Conservation (phyloP, 1,140 invertebrate genomes). For the Whitmania pigra region DNA sequence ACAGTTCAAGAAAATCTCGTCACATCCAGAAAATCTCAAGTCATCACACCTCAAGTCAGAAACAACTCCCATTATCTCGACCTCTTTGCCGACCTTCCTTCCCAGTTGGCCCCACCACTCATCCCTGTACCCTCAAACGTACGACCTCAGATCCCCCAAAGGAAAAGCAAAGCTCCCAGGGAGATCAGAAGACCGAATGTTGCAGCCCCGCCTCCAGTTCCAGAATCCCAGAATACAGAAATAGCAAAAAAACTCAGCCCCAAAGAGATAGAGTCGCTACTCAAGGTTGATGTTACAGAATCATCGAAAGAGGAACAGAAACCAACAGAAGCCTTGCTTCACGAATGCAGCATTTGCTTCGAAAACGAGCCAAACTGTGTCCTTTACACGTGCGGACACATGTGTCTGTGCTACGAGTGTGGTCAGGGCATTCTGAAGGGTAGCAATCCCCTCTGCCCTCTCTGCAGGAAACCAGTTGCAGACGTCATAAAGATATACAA, state of each 20-base stretch:
- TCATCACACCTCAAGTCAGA: no score
- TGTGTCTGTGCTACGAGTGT: constrained; percentile 97
- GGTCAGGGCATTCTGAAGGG: constrained; percentile 81
- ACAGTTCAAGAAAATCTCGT: background rate
- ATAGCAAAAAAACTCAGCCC: background rate
- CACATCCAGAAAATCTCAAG: no score
- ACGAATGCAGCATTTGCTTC: constrained; percentile 85
- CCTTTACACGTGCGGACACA: constrained; percentile 89
- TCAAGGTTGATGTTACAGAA: background rate
- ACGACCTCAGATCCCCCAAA: background rate
- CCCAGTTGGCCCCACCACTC: background rate
- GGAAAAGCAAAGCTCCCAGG: background rate
- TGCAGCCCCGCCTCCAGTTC: no score
- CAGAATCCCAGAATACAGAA: background rate
- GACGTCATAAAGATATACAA: constrained; percentile 91
- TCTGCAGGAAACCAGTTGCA: constrained; percentile 79
- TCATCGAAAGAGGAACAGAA: constrained; percentile 11
- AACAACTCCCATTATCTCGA: no score
- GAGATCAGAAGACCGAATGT: no score
- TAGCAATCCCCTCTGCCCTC: constrained; percentile 71
- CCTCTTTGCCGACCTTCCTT: background rate
- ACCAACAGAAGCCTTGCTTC: constrained; percentile 19
- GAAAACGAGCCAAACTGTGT: constrained; percentile 82
- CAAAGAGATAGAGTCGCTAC: background rate
- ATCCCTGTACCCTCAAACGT: background rate